Evolutionary conservation across 2,113 vertebrate species (phyloP), one percentile per base, ranked within the genome.

Genomic region (Bucco capensis): DNA sequence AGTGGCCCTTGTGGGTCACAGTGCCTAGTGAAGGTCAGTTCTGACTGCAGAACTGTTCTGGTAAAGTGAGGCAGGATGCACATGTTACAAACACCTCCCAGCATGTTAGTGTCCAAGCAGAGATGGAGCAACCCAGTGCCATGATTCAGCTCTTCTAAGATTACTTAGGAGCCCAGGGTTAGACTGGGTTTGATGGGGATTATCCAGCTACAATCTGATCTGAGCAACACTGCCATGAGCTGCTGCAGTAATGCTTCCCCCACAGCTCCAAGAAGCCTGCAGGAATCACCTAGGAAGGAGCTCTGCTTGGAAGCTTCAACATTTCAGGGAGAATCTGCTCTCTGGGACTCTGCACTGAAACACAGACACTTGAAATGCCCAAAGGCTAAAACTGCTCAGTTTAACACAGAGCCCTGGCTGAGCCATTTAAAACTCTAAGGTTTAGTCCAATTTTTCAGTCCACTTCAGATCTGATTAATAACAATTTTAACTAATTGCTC

Each of bases 241-340:
- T 30, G 58, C 47, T 33, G 31, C 54, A 12, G 49, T 1, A 50
- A 25, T 2, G 0, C 51, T 12, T 11, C 44, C 58, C 3, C 51
- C 4, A 0, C 1, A 42, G 83, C 38, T 1, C 33, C 2, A 1
- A 2, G 14, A 16, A 38, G n/a, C 16, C 81, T 6, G 35, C 11
- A 5, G 66, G 53, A 37, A 22, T 3, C 40, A 3, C 51, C 1
- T 1, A 10, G 35, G 35, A 4, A 6, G 46, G 22, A 83, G 66
- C 53, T 60, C 23, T 10, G 50, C 64, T 30, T 14, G 8, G 30
- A 66, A 49, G 30, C 58, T 54, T 77, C 7, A 16, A 22, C 19
- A 3, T 2, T 28, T n/a, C 67, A 37, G 27, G 5, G 19, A 70
- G 49, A 19, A 16, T 2, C 33, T 27, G 51, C 51, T 54, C 64